Base-by-base conservation (phyloP, 2,888 invertebrate genomes). In the Drosophila rellima region DNA sequence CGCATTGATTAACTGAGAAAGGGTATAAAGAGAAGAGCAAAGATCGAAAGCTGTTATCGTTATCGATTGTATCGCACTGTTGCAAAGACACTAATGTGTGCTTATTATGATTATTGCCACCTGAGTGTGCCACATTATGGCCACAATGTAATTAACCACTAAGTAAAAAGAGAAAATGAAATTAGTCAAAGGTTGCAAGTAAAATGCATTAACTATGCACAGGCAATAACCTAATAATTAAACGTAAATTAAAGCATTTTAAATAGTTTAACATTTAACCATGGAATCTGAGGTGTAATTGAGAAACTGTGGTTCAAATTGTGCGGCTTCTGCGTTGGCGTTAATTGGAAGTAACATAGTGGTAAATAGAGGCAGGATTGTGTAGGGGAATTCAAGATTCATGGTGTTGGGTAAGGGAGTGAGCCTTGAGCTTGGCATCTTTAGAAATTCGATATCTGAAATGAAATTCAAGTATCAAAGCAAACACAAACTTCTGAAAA, bases 391-490 rank as follows among this genome's bases (percentile, higher is more conserved):
- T 20, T n/a, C 8, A 44, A 23, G 23, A 54, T 13, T 44, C 17
- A 37, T 11, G 23, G 35, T 20, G 11, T 33, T 13, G 2, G 8
- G 11, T 2, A 7, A 39, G 6, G 29, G 8, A 39, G 47, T 47
- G 52, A 52, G 70, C 71, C 40, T 18, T 48, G 60, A 15, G 17
- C 31, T 39, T 29, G 15, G 0, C 8, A 54, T 40, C n/a, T 15
- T 29, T 33, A n/a, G 66, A 65, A 80, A 78, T 59, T 64, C 13
- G 37, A 62, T 55, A 61, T 42, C 11, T 23, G 45, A 70, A 67
- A 87, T 82, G 82, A 87, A 82, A 84, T 82, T 82, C 47, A 87
- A 84, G 84, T 87, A 74, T 82, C 82, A 82, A 74, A 82, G 70
- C 50, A 76, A 81, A 69, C 52, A 55, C 54, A 69, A 56, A 8